These are phyloP conservation scores for Oncorhynchus tshawytscha DNA, from an alignment of 2,113 vertebrate species.

Conservation along the genomic window DNA sequence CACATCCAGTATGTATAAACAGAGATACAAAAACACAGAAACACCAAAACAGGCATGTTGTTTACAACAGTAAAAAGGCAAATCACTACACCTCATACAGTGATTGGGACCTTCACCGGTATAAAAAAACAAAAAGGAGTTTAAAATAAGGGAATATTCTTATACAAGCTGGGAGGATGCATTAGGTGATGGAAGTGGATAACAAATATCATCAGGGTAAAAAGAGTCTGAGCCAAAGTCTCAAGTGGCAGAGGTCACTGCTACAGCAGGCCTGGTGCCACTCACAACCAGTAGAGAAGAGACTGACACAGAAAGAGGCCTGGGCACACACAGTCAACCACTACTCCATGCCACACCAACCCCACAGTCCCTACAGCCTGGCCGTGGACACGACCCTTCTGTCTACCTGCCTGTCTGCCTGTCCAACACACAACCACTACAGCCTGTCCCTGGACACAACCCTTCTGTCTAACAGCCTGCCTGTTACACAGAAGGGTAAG, in stretches of 20 bases:
- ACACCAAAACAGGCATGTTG: background rate
- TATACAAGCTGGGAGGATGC: slow-evolving; percentile 21
- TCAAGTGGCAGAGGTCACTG: slow-evolving; percentile 47
- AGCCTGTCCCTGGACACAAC: no score
- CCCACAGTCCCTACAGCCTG: background rate
- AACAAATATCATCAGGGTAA: background rate
- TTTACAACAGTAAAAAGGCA: no score
- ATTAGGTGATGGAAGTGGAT: background rate
- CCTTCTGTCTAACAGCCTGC: no score
- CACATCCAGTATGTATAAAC: slow-evolving; percentile 17
- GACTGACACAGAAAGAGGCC: background rate
- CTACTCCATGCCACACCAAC: background rate
- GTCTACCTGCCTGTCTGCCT: no score
- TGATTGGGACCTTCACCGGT: background rate
- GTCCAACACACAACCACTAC: background rate
- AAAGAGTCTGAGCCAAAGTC: background rate
- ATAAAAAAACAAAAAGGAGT: background rate
- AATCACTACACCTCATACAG: background rate
- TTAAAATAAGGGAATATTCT: background rate
- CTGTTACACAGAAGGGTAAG: no score
- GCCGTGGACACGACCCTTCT: no score
- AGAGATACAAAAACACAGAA: slow-evolving; percentile 13
- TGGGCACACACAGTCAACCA: background rate
- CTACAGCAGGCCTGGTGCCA: slow-evolving; percentile 17
- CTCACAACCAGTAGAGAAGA: background rate